Evolutionary conservation across 1,140 invertebrate genomes (phyloP).

Genomic region (Drosophila navojoa): DNA sequence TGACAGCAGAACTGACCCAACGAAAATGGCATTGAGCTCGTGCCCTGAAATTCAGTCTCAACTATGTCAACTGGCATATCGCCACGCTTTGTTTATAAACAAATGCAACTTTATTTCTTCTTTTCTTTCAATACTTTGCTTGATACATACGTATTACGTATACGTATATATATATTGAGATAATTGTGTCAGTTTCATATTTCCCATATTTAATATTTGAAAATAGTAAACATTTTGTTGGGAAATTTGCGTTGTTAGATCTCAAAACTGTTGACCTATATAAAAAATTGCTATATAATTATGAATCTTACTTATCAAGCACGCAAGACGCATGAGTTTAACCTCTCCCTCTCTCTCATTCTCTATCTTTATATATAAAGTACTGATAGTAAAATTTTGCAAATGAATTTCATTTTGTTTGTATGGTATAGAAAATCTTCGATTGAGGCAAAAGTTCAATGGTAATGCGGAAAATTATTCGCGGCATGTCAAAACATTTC

Average conservation of each 20-base stretch:
- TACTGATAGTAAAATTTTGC: slow-evolving; percentile 10
- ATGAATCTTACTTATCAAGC: slow-evolving; percentile 13
- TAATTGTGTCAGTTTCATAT: slow-evolving; percentile 37
- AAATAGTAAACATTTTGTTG: too few relatives aligned
- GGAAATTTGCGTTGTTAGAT: slow-evolving; percentile 25
- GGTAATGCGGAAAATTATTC: slow-evolving; percentile 37
- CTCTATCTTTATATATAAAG: not conserved
- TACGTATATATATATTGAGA: not conserved
- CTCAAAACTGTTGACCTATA: slow-evolving; percentile 21
- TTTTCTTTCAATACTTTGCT: not conserved
- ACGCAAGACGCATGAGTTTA: not conserved
- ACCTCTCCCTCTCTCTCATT: not conserved
- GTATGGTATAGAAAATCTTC: slow-evolving; percentile 1
- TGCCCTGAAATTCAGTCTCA: slow-evolving; percentile 38
- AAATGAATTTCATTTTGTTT: slow-evolving; percentile 12
- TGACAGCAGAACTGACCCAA: slow-evolving; percentile 48
- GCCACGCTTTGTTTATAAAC: slow-evolving; percentile 43
- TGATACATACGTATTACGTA: not conserved
- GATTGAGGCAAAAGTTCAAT: slow-evolving; percentile 37
- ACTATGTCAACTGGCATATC: slow-evolving; percentile 43
- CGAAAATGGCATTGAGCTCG: slow-evolving; percentile 45
- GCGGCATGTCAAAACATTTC: slow-evolving; percentile 49
- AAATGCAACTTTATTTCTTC: slow-evolving; percentile 10
- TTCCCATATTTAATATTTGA: slow-evolving; percentile 3
- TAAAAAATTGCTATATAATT: too few relatives aligned